A percentile compares a stretch with the other conserved stretches of the same genome.
Conservation (phyloP, 2,113 vertebrate genomes). For the Arizona elegans region DNA sequence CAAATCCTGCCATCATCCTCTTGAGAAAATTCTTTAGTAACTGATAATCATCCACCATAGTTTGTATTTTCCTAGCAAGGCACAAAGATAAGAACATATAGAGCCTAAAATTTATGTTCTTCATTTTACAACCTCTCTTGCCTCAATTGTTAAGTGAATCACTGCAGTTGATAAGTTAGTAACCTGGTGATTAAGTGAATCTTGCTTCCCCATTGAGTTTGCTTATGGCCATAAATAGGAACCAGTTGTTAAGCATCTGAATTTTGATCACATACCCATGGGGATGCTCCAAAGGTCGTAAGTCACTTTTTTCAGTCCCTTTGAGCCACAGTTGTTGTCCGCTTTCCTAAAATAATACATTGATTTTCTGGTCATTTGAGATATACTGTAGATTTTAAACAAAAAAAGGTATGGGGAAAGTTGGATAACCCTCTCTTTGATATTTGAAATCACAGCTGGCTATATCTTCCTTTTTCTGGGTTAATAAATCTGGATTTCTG, state of each 20-base stretch:
- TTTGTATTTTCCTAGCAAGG: not conserved
- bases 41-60: not conserved
- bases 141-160: no score
- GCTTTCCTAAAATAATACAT: not conserved
- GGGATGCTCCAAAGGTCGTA: no score
- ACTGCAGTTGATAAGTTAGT: no score
- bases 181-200: no score
- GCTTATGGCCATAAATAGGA: no score
- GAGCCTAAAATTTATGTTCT: no score
- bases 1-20: not conserved
- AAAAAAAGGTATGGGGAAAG: not conserved
- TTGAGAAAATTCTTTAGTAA: not conserved
- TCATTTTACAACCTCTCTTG: no score
- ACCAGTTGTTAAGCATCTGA: no score
- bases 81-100: not conserved
- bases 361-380: not conserved
- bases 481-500: not conserved
- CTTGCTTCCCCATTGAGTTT: no score
- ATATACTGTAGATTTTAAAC: not conserved
- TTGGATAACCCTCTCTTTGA: not conserved
- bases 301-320: not conserved
- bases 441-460: not conserved
- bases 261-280: no score
- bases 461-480: not conserved
- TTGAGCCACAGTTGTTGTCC: not conserved